Percentiles rank a stretch among this genome's conserved stretches.
These are phyloP conservation scores for Galeopterus variegatus DNA, from an alignment of 2,113 vertebrate species.

Conservation along the genomic window DNA sequence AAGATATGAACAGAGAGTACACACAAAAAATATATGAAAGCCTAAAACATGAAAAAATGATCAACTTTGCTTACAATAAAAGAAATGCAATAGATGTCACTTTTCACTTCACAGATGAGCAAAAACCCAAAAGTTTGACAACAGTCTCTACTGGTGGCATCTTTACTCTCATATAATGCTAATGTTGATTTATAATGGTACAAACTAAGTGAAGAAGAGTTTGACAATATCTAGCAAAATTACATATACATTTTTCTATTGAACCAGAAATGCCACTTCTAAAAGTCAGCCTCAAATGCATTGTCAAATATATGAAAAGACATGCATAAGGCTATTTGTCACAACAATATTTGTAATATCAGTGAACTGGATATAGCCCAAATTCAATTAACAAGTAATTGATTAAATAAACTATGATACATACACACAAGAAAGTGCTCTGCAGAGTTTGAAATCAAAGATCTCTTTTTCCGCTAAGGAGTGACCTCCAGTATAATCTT, in stretches of 20 bases:
- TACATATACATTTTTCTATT: background rate
- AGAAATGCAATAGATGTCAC: background rate
- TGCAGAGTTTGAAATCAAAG: background rate
- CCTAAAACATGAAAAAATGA: background rate
- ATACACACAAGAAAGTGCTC: background rate
- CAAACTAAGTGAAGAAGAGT: background rate
- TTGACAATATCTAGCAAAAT: background rate
- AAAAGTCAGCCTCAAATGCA: background rate
- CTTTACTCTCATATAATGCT: background rate
- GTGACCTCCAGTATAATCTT: background rate
- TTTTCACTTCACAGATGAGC: background rate
- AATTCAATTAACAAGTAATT: background rate
- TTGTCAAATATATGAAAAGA: background rate
- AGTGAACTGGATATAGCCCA: background rate
- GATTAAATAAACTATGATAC: background rate
- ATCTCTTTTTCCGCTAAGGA: background rate
- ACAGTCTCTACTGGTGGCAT: background rate
- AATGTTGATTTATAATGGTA: background rate
- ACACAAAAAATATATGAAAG: background rate
- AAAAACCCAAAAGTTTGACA: background rate
- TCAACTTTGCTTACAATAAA: background rate
- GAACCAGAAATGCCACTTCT: background rate
- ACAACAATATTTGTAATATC: background rate
- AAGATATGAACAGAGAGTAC: background rate
- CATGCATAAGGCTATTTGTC: background rate